These are phyloP conservation scores for Tragelaphus oryx DNA, from an alignment of 2,797 vertebrate genomes.

Conservation along the genomic window DNA sequence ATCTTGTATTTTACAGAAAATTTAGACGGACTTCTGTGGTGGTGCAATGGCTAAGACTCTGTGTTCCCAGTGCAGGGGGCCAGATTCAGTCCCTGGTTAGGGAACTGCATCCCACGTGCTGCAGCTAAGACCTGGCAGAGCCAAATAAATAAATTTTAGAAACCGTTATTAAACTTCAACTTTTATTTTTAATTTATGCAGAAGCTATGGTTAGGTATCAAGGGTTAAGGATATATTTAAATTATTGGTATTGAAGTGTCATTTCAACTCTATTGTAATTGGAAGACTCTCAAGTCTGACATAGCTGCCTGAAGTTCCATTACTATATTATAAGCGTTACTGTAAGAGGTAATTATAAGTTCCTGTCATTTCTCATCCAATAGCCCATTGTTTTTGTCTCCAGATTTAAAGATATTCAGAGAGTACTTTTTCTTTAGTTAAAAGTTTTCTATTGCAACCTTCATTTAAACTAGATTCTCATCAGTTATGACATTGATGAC, in stretches of 20 bases:
- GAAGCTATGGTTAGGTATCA: not conserved
- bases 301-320: conserved; percentile 19
- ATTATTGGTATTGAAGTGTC: conserved; percentile 30
- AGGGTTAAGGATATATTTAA: conserved; percentile 31
- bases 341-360: conserved; percentile 34
- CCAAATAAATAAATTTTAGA: not conserved
- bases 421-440: not conserved
- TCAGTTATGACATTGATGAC: not conserved
- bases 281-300: conserved; percentile 47
- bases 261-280: conserved; percentile 45
- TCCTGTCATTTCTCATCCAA: not conserved
- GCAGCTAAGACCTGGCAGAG: not conserved
- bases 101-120: not conserved
- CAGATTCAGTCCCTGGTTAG: not conserved
- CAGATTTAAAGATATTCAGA: conserved; percentile 6
- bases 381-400: not conserved
- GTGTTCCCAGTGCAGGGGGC: not conserved
- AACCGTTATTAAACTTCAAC: not conserved
- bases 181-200: conserved; percentile 43
- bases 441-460: not conserved
- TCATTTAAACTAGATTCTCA: conserved; percentile 42
- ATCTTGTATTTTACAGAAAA: not conserved
- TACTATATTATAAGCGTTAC: conserved; percentile 39
- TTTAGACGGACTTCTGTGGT: not conserved
- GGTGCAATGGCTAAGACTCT: not conserved